phyloP scores from a whole-genome alignment of 2,113 vertebrate genomes.

The Solenodon paradoxus region DNA sequence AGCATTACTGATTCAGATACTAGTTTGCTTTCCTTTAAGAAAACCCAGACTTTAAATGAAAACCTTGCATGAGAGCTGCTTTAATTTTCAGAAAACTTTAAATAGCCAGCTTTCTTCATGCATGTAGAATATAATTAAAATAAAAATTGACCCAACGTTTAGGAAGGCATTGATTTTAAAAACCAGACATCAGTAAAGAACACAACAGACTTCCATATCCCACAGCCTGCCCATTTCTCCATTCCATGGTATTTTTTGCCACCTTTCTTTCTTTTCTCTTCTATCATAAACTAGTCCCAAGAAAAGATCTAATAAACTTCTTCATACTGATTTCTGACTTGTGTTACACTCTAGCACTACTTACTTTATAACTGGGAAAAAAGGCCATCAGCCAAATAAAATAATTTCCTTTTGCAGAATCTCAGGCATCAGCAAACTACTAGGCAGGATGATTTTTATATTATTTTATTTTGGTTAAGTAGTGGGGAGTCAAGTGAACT shows the following conservation, averaged over 20 bases:
- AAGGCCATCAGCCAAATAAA: not conserved
- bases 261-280: not conserved
- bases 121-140: slow-evolving; percentile 48
- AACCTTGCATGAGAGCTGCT: not conserved
- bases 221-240: not conserved
- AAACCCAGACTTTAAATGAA: not conserved
- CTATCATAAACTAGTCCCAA: not conserved
- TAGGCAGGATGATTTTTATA: not conserved
- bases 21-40: slow-evolving; percentile 9
- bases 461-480: not conserved
- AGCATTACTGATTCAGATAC: not conserved
- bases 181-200: slow-evolving; percentile 1
- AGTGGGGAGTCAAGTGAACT: not conserved
- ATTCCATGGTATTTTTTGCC: not conserved
- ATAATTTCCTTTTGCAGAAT: not conserved
- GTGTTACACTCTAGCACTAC: not conserved
- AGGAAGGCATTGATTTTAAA: slow-evolving; percentile 14
- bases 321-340: slow-evolving; percentile 17
- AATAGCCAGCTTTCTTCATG: not conserved
- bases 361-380: slow-evolving; percentile 1
- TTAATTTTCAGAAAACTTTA: slow-evolving; percentile 40
- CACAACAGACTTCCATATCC: not conserved
- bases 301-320: not conserved
- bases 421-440: not conserved
- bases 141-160: not conserved